Evolutionary conservation across 2,113 vertebrate genomes (phyloP).

Genomic region (Turnix velox): DNA sequence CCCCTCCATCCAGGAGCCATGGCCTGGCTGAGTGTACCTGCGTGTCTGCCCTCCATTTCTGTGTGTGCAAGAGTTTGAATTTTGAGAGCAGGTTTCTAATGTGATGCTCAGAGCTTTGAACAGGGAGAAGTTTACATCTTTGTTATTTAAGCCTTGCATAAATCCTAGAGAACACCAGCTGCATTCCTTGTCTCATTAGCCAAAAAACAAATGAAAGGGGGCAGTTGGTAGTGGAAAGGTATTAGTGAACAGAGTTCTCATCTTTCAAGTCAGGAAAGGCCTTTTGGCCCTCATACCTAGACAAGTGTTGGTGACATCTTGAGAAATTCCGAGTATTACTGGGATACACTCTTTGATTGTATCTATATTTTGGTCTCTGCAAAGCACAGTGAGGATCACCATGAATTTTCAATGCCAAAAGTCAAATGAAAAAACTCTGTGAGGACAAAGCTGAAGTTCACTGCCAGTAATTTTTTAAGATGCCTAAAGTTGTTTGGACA

Average conservation of each 20-base stretch:
- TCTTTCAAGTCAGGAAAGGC: background rate
- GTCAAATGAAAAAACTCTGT: background rate
- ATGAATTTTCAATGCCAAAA: slow-evolving; percentile 48
- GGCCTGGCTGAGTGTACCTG: background rate
- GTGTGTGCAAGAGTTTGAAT: background rate
- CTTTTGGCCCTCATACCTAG: background rate
- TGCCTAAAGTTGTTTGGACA: background rate
- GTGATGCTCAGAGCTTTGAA: background rate
- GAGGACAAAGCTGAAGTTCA: background rate
- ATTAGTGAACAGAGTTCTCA: background rate
- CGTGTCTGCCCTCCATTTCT: background rate
- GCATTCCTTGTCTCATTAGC: background rate
- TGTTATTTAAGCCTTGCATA: background rate
- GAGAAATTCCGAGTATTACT: background rate
- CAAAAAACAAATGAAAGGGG: background rate
- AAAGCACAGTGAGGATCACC: background rate
- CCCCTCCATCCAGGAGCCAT: background rate
- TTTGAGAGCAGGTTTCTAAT: background rate
- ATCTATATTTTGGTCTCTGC: background rate
- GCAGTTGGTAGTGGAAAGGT: background rate
- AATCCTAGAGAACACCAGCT: background rate
- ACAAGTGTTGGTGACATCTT: background rate
- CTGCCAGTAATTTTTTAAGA: background rate
- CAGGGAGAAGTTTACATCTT: background rate
- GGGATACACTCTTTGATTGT: background rate